A percentile compares a stretch with the other conserved stretches of the same genome.
These are phyloP conservation scores for Salvator merianae DNA, from an alignment of 2,113 vertebrate genomes.

Conservation along the genomic window DNA sequence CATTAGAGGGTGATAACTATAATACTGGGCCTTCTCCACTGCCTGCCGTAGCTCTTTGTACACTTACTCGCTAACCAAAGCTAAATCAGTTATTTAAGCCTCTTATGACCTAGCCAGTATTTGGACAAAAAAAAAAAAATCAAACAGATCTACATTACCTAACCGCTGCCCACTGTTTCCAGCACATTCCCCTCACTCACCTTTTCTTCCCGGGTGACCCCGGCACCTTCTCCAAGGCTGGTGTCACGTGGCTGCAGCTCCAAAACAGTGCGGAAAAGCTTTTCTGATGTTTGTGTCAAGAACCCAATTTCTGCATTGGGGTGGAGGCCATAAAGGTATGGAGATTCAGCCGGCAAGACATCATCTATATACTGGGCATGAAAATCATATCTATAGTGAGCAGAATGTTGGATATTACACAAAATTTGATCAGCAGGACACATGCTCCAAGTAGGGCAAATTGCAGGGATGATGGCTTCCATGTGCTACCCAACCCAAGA, in stretches of 20 bases:
- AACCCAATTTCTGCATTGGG: conserved; percentile 96
- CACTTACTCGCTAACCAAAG: neutral
- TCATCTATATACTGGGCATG: conserved; percentile 87
- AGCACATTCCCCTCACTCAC: conserved; percentile 58
- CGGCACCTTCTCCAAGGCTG: conserved; percentile 68
- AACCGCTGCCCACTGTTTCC: neutral
- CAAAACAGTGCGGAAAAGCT: conserved; percentile 85
- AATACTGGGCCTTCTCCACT: conserved; percentile 16
- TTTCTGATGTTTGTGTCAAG: conserved; percentile 90
- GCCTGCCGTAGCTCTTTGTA: neutral
- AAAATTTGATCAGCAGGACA: neutral
- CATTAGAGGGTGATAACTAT: conserved; percentile 24
- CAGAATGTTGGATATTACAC: accelerated
- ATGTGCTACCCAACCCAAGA: too few relatives aligned
- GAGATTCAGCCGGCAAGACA: conserved; percentile 86
- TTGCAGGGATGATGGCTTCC: too few relatives aligned
- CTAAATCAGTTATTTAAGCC: neutral
- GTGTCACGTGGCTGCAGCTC: conserved; percentile 90
- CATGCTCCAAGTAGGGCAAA: neutral
- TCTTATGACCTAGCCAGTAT: accelerated
- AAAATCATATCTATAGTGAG: conserved; percentile 2
- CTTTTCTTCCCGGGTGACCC: conserved; percentile 83
- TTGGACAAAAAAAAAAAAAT: neutral
- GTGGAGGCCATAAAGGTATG: conserved; percentile 92
- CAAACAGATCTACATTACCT: neutral